Evolutionary conservation across 1,140 invertebrate species (phyloP).

Genomic region (Mylabris phalerata): DNA sequence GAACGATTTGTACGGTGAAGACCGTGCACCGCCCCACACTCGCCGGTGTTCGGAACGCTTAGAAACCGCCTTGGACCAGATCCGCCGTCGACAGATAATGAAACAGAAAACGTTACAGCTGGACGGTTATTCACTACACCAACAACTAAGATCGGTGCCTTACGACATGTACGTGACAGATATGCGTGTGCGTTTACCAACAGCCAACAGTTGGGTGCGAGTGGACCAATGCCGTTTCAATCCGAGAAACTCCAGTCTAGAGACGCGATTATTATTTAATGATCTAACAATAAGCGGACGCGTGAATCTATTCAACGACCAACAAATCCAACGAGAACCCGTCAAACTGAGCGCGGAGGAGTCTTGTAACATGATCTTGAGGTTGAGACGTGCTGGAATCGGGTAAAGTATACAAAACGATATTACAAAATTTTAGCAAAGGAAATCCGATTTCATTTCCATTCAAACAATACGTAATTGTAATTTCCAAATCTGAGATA

Average conservation of each 20-base stretch:
- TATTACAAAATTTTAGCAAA: too few species aligned
- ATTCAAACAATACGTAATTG: background rate
- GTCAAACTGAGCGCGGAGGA: slow-evolving; percentile 41
- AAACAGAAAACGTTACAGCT: slow-evolving; percentile 53
- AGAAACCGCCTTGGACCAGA: slow-evolving; percentile 49
- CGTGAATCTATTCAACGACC: slow-evolving; percentile 54
- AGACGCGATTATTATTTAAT: slow-evolving; percentile 67
- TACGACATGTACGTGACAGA: slow-evolving; percentile 60
- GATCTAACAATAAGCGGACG: slow-evolving; percentile 70
- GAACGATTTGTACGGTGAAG: slow-evolving; percentile 20
- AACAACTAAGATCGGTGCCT: slow-evolving; percentile 51
- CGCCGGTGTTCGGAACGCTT: slow-evolving; percentile 46
- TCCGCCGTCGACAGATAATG: slow-evolving; percentile 48
- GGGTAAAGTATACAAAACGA: slow-evolving; percentile 44
- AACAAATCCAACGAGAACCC: slow-evolving; percentile 40
- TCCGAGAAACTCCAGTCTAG: slow-evolving; percentile 62
- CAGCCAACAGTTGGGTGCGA: slow-evolving; percentile 53
- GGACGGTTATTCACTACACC: slow-evolving; percentile 55
- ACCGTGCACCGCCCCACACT: slow-evolving; percentile 16
- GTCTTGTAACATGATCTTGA: slow-evolving; percentile 69
- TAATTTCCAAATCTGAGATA: background rate
- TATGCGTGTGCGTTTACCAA: slow-evolving; percentile 55
- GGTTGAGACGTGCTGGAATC: slow-evolving; percentile 67
- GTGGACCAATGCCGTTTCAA: slow-evolving; percentile 68
- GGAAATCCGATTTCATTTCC: background rate